These are phyloP conservation scores for Eupithecia centaureata DNA, from an alignment of 2,888 invertebrate species.

Conservation along the genomic window DNA sequence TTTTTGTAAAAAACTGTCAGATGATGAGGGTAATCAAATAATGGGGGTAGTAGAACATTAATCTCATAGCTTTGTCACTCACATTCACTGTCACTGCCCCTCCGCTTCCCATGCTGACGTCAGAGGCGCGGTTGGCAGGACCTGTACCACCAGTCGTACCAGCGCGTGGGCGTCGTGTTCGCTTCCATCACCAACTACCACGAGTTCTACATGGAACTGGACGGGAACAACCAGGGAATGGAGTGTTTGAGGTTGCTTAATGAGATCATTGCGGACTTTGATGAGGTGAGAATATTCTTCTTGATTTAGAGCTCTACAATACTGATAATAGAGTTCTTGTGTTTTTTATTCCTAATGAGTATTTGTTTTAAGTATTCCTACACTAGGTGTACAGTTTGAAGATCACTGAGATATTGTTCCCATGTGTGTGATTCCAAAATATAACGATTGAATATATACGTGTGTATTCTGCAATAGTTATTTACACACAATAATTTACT, in stretches of 20 bases:
- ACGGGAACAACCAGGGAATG: constrained; percentile 95
- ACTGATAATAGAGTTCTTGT: too few relatives aligned
- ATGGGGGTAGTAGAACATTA: neutral
- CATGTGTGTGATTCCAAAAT: too few relatives aligned
- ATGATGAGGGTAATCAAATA: neutral
- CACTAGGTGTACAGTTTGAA: too few relatives aligned
- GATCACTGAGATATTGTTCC: too few relatives aligned
- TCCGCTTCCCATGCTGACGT: constrained; percentile 47
- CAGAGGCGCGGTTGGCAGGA: constrained; percentile 82
- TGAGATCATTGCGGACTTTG: constrained; percentile 97
- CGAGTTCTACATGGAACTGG: constrained; percentile 96
- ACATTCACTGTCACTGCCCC: constrained; percentile 48
- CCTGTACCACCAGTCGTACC: constrained; percentile 96
- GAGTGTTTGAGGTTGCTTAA: constrained; percentile 94
- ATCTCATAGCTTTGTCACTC: constrained; percentile 46
- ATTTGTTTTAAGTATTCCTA: too few relatives aligned
- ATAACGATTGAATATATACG: too few relatives aligned
- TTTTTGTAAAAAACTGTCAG: neutral
- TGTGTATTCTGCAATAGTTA: too few relatives aligned
- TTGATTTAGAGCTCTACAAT: too few relatives aligned
- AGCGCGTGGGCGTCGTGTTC: constrained; percentile 95
- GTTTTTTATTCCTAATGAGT: too few relatives aligned
- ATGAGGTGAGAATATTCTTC: constrained; percentile 89
- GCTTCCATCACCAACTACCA: constrained; percentile 97
- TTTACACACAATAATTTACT: too few relatives aligned